Evolutionary conservation across 2,797 vertebrate species (phyloP), one percentile per base, ranked within the genome.

Genomic region (Podarcis lilfordi): DNA sequence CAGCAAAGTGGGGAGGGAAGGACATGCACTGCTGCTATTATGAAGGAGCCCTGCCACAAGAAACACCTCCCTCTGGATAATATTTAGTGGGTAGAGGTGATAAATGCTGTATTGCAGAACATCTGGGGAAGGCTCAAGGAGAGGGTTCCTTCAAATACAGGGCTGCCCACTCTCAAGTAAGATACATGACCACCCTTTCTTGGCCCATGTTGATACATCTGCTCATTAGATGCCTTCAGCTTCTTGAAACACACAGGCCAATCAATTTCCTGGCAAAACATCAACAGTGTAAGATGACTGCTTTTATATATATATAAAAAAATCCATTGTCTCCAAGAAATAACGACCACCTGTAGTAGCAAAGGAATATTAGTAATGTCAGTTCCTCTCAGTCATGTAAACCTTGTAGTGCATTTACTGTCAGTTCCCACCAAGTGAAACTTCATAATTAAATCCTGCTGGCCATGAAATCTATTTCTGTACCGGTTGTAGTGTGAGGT

Each of bases 361-460:
- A 84, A 40, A 84, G 43, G 45, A 43, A 69, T 25, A 88, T 78
- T 64, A 59, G 29, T 43, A 59, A 75, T 59, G 5, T n/a, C 79
- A 74, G 29, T 84, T 88, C 64, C 23, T 61, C 75, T 84, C 32
- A 8, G 32, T 11, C 27, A 71, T 61, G 72, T 83, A 77, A 68
- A 68, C 61, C 75, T 78, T 78, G 9, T n/a, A 77, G 40, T 68
- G 29, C 61, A 37, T 77, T 78, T 66, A 78, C 17, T 78, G 74
- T 66, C 86, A 50, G 25, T 64, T 82, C 43, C 35, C 66, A 78
- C 27, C 75, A 83, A 79, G 27, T 81, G 59, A 87, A 76, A 75
- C 45, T 71, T 77, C 45, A 78, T 77, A 88, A 88, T 83, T 83
- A 68, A 69, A 21, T 88, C 74, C 74, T 77, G 74, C 77, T 83